Conservation (phyloP, 2,888 invertebrate species). For the Cyrtodaria siliqua region DNA sequence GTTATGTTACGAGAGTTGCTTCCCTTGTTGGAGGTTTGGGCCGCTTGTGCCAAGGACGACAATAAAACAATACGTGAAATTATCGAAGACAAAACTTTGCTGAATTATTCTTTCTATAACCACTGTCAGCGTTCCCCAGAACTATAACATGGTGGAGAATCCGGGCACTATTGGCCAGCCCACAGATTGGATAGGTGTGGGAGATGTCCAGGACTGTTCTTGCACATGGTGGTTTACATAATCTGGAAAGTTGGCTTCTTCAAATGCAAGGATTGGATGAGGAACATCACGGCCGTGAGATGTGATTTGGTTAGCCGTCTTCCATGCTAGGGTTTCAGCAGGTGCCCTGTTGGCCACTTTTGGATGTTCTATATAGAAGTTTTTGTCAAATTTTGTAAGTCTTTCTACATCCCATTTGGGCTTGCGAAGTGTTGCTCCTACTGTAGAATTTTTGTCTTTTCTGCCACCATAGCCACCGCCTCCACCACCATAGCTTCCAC, state of each 20-base stretch:
- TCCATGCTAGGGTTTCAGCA: constrained; percentile 93
- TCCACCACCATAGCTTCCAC: constrained; percentile 65
- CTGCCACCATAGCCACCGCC: constrained; percentile 87
- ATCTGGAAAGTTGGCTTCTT: constrained; percentile 94
- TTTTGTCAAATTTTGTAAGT: constrained; percentile 94
- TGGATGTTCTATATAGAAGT: constrained; percentile 95
- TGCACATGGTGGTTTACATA: constrained; percentile 81
- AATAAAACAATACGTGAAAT: too few relatives aligned
- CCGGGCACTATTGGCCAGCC: constrained; percentile 95
- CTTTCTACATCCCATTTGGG: constrained; percentile 94
- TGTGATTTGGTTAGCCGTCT: constrained; percentile 93
- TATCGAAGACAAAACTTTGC: too few relatives aligned
- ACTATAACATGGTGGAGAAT: too few relatives aligned
- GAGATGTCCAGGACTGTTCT: constrained; percentile 87
- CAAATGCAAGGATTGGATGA: constrained; percentile 94
- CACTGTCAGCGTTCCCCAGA: too few relatives aligned
- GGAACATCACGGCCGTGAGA: constrained; percentile 94
- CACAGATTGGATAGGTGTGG: constrained; percentile 97
- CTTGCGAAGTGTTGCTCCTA: constrained; percentile 92
- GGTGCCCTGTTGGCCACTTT: constrained; percentile 89
- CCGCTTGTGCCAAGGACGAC: too few relatives aligned
- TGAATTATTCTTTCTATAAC: too few relatives aligned
- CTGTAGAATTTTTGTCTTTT: constrained; percentile 86
- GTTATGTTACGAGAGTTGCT: too few relatives aligned
- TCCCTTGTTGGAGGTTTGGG: too few relatives aligned